phyloP scores from a whole-genome alignment of 2,888 invertebrate genomes.

The Tupiocoris notatus region DNA sequence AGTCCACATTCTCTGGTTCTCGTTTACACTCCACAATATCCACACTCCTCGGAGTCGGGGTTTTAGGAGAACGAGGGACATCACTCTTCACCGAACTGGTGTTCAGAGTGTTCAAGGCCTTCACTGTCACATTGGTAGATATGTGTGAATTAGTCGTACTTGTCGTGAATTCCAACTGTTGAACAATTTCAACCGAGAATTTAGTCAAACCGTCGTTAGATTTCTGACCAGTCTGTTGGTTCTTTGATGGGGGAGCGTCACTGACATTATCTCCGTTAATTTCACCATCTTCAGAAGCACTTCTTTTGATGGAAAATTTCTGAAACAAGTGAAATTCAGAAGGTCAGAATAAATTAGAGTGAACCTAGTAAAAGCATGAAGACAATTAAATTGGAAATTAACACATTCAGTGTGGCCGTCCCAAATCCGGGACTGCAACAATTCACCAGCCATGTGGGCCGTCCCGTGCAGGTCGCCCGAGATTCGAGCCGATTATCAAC shows the following conservation, averaged over 20 bases:
- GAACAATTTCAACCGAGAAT: constrained; percentile 90
- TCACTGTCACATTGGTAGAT: constrained; percentile 88
- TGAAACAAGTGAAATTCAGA: constrained; percentile 30
- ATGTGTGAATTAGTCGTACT: constrained; percentile 85
- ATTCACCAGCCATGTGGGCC: too few species aligned
- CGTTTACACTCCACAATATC: constrained; percentile 67
- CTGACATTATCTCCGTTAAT: constrained; percentile 26
- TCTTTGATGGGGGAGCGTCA: constrained; percentile 24
- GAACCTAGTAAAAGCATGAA: too few species aligned
- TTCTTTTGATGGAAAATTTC: constrained; percentile 46
- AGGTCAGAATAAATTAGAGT: too few species aligned
- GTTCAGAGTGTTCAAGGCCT: constrained; percentile 64
- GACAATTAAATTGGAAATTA: too few species aligned
- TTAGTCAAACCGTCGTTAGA: constrained; percentile 59
- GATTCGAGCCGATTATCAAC: too few species aligned
- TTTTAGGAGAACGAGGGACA: constrained; percentile 40
- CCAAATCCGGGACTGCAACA: too few species aligned
- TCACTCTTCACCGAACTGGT: constrained; percentile 60
- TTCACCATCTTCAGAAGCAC: constrained; percentile 44
- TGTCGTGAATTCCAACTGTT: constrained; percentile 85
- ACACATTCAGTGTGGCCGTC: too few species aligned
- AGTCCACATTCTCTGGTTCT: constrained; percentile 78
- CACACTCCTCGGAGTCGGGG: constrained; percentile 45
- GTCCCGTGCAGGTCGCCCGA: too few species aligned
- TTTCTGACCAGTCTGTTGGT: constrained; percentile 52